phyloP scores from a whole-genome alignment of 2,888 invertebrate genomes.

The Craniophora ligustri region DNA sequence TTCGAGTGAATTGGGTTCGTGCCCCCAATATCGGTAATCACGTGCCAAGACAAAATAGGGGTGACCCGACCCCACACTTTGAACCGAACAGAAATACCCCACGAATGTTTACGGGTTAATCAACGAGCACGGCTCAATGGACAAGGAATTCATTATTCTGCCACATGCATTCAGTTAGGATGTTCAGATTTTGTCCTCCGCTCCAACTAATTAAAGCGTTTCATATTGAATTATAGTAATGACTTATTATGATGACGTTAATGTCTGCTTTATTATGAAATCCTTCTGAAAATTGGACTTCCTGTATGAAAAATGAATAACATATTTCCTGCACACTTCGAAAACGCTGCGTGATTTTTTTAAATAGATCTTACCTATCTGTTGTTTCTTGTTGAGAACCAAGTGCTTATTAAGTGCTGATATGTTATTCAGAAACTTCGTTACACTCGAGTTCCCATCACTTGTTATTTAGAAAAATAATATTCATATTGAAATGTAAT shows the following conservation, averaged over 20 bases:
- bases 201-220: constrained; percentile 28
- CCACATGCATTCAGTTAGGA: constrained; percentile 55
- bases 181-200: constrained; percentile 39
- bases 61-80: constrained; percentile 72
- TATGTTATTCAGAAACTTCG: constrained; percentile 7
- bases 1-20: constrained; percentile 77
- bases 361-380: constrained; percentile 21
- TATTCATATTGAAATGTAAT: background rate
- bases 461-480: too few species aligned
- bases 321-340: constrained; percentile 6
- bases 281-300: constrained; percentile 12
- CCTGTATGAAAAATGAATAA: constrained; percentile 7
- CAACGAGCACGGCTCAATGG: constrained; percentile 66
- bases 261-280: constrained; percentile 22
- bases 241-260: constrained; percentile 32
- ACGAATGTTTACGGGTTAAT: constrained; percentile 79
- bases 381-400: background rate
- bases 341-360: constrained; percentile 2
- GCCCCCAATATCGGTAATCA: constrained; percentile 81
- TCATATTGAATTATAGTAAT: constrained; percentile 37
- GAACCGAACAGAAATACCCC: constrained; percentile 74
- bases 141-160: constrained; percentile 67
- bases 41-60: constrained; percentile 75
- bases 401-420: constrained; percentile 3
- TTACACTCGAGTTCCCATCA: background rate